phyloP scores from a whole-genome alignment of 2,797 vertebrate species.

The Hypotaenidia philippensis region DNA sequence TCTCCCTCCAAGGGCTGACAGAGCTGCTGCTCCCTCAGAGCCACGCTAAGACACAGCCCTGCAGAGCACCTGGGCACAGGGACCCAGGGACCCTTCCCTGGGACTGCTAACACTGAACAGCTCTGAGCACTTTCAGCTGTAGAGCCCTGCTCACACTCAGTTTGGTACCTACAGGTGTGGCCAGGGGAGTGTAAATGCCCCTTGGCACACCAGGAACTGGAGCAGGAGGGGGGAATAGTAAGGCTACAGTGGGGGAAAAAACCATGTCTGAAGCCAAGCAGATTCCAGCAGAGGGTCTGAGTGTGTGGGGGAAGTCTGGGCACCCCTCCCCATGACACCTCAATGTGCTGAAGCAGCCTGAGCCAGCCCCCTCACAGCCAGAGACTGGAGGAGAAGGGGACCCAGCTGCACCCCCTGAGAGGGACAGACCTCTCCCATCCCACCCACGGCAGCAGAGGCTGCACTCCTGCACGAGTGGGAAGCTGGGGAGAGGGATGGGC shows the following conservation, averaged over 20 bases:
- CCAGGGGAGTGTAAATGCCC: background rate
- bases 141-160: background rate
- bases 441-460: accelerated
- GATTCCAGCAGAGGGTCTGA: background rate
- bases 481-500: background rate
- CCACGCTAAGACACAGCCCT: background rate
- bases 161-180: background rate
- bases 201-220: background rate
- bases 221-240: background rate
- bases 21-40: background rate
- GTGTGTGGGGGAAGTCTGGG: accelerated
- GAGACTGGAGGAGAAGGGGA: background rate
- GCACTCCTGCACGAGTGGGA: accelerated
- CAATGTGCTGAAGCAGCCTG: accelerated
- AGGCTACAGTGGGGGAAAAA: background rate
- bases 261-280: background rate
- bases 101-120: background rate
- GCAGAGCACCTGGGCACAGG: background rate
- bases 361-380: background rate
- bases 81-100: background rate
- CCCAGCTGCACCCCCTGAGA: accelerated
- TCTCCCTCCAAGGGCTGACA: background rate
- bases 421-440: background rate
- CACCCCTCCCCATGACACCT: background rate
- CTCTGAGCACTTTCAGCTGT: background rate